Percentiles rank a stretch among this genome's conserved stretches.
Conservation (phyloP, 1,140 invertebrate genomes). For the Dreissena rostriformis region DNA sequence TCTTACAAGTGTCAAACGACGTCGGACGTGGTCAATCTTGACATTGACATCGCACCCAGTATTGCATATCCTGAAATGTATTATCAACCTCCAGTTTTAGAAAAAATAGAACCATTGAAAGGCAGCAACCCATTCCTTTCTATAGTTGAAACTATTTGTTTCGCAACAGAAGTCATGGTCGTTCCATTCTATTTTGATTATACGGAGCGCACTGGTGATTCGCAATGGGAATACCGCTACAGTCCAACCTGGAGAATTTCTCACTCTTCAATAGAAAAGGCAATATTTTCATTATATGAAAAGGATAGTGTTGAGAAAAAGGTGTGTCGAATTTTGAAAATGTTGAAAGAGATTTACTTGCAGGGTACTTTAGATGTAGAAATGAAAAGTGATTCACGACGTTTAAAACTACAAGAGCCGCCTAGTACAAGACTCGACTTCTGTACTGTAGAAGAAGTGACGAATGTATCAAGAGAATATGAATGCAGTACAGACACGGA, state of each 20-base stretch:
- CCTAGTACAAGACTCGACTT: slow-evolving; percentile 18
- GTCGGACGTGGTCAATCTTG: slow-evolving; percentile 15
- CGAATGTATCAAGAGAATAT: not conserved
- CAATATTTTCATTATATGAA: slow-evolving; percentile 17
- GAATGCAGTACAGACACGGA: slow-evolving; percentile 3
- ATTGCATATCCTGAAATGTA: slow-evolving; percentile 33
- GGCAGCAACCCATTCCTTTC: not conserved
- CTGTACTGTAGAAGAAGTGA: slow-evolving; percentile 21
- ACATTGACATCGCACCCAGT: slow-evolving; percentile 44
- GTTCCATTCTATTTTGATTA: slow-evolving; percentile 39
- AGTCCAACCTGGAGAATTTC: slow-evolving; percentile 35
- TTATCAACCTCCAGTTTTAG: slow-evolving; percentile 13
- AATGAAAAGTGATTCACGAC: not conserved
- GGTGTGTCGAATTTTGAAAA: slow-evolving; percentile 18
- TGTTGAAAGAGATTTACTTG: slow-evolving; percentile 35
- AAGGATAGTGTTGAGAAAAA: slow-evolving; percentile 5
- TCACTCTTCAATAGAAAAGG: slow-evolving; percentile 35
- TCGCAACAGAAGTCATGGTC: not conserved
- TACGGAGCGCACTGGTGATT: not conserved
- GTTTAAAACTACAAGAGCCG: slow-evolving; percentile 26
- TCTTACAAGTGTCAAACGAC: slow-evolving; percentile 24
- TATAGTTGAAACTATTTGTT: not conserved
- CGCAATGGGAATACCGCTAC: slow-evolving; percentile 12
- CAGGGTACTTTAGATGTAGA: slow-evolving; percentile 16
- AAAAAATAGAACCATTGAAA: not conserved